These are phyloP conservation scores for Zapornia atra DNA, from an alignment of 2,113 vertebrate genomes.

Conservation along the genomic window DNA sequence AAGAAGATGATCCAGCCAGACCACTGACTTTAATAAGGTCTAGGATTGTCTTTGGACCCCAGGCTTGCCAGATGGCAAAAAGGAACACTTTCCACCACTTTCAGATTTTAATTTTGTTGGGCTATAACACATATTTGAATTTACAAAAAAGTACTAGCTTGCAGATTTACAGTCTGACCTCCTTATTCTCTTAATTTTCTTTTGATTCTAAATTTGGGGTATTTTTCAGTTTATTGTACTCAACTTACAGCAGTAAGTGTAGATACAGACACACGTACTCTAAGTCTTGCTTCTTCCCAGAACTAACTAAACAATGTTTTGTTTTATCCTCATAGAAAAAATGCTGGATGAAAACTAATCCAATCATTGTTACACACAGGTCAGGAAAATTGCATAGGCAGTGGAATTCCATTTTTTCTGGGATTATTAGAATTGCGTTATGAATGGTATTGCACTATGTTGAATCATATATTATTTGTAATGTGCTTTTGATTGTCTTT, in stretches of 20 bases:
- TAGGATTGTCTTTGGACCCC: slow-evolving; percentile 6
- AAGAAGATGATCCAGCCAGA: slow-evolving; percentile 16
- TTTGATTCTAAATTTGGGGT: not conserved
- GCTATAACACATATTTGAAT: not conserved
- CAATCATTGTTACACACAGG: not conserved
- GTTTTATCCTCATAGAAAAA: not conserved
- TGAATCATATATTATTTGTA: slow-evolving; percentile 20
- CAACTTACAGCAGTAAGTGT: not conserved
- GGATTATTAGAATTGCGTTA: slow-evolving; percentile 29
- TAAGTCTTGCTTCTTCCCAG: not conserved
- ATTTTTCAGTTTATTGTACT: not conserved
- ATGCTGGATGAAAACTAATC: slow-evolving; percentile 1
- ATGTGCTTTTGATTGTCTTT: slow-evolving; percentile 48
- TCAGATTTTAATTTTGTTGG: not conserved
- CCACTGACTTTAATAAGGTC: not conserved
- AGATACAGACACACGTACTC: not conserved
- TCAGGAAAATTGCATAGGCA: slow-evolving; percentile 10
- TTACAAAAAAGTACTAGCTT: not conserved
- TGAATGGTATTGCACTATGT: not conserved
- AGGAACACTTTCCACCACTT: not conserved
- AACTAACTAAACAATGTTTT: slow-evolving; percentile 1
- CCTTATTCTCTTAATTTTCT: not conserved
- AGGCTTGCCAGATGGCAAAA: slow-evolving; percentile 26
- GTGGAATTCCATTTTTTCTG: slow-evolving; percentile 11
- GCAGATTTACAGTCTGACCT: not conserved